Base-by-base conservation (phyloP, 2,888 invertebrate species). In the Phania funesta region DNA sequence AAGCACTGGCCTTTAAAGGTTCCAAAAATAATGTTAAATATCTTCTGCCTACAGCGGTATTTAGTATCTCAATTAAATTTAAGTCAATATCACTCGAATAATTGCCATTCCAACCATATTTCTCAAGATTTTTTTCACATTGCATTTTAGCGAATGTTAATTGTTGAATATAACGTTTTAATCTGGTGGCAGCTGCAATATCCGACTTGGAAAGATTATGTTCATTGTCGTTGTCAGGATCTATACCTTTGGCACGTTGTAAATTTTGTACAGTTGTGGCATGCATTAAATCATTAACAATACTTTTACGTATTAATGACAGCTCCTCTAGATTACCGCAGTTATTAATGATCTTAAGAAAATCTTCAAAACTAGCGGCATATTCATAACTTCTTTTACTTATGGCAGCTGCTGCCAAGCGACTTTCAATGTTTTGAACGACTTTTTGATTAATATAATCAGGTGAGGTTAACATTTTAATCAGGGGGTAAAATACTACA, bases 251-350 rank as follows among this genome's bases (percentile, higher is more conserved):
- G 6, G 96, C 95, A 86, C 96, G 93, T 91, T 97, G 97, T 80
- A 97, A 92, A 89, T 97, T 97, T 91, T 97, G 96, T 84, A 97
- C 93, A 1, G 97, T 96, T 16, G 97, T 97, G 0, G 97, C 97
- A 92, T 98, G 97, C 95, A 98, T 97, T 86, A 98, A 95, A 92
- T 97, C 97, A 52, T 96, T 96, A 5, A 97, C 96, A 85, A 98
- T 96, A 87, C 96, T 96, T 86, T 91, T 95, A 93, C 96, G 93
- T 89, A 97, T 95, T 88, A 95, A 94, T 88, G 96, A 96, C 50
- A 98, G 92, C 85, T 96, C 95, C 89, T 97, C 96, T 80, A 96
- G 91, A 90, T 96, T 96, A 85, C 94, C 94, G 83, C 95, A 95
- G 87, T 93, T 94, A 86, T 95, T 95, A 71, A 98, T 97, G 87